phyloP scores from a whole-genome alignment of 92 coral and sea anemone species.

The Epizoanthus stellaris region DNA sequence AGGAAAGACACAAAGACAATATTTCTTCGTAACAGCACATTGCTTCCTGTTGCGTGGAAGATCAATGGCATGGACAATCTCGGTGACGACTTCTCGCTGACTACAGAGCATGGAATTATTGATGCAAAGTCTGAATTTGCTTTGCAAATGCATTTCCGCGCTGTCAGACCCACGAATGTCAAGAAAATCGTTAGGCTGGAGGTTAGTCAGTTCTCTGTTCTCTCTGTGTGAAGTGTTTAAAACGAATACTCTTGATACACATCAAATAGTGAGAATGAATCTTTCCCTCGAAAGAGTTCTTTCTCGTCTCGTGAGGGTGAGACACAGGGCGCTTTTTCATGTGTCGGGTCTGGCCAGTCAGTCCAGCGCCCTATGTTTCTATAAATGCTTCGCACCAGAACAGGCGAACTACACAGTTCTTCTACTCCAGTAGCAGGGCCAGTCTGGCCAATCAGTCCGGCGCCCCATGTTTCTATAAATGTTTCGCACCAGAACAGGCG shows the following conservation, averaged over 20 bases:
- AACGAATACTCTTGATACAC: neutral
- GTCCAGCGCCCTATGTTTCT: no score
- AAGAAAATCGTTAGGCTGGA: slow-evolving; percentile 91
- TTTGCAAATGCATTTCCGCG: slow-evolving; percentile 97
- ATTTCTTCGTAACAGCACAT: slow-evolving; percentile 96
- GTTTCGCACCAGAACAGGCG: no score
- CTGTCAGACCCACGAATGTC: slow-evolving; percentile 89
- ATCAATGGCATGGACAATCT: slow-evolving; percentile 95
- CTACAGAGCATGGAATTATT: slow-evolving; percentile 91
- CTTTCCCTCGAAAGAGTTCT: no score
- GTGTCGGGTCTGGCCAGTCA: no score
- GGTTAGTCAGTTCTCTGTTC: slow-evolving; percentile 44
- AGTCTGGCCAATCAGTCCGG: no score
- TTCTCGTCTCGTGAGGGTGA: no score
- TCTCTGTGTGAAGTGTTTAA: neutral
- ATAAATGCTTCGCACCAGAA: no score
- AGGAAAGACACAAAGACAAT: slow-evolving; percentile 96
- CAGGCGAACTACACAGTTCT: no score
- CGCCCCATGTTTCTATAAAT: no score
- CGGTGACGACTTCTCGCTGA: slow-evolving; percentile 96
- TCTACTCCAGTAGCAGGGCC: no score
- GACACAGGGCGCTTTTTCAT: no score
- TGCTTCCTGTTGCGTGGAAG: slow-evolving; percentile 95
- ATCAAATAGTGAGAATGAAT: no score
- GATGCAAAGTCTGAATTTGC: slow-evolving; percentile 97